phyloP scores from a whole-genome alignment of 2,113 vertebrate genomes.

The Damaliscus lunatus region DNA sequence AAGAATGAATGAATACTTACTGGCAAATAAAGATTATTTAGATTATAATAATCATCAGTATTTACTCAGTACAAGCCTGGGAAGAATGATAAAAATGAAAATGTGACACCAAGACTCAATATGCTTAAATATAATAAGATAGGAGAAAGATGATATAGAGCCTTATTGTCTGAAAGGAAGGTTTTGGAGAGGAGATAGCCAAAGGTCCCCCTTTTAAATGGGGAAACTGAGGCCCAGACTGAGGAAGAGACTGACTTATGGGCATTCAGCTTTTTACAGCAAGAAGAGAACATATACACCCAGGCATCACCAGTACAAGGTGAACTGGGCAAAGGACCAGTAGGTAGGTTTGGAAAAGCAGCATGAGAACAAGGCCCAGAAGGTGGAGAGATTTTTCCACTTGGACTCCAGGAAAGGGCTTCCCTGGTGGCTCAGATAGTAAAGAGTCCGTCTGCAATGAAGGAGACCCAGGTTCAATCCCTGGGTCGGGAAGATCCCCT shows the following conservation, averaged over 20 bases:
- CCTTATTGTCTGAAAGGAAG: neutral
- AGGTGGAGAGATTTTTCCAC: neutral
- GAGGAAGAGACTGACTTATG: neutral
- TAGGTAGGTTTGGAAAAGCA: neutral
- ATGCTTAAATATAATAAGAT: neutral
- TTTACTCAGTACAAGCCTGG: neutral
- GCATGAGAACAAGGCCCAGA: neutral
- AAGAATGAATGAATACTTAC: neutral
- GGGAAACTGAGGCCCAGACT: neutral
- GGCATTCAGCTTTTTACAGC: neutral
- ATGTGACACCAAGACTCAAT: neutral
- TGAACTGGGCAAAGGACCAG: neutral
- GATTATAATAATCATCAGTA: neutral
- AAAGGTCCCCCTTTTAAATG: neutral
- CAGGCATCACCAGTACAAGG: fast-evolving
- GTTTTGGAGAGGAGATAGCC: neutral
- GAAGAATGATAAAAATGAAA: neutral
- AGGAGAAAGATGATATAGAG: neutral
- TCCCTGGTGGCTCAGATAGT: neutral
- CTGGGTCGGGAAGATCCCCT: neutral
- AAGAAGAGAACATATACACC: neutral
- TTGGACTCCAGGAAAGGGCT: neutral
- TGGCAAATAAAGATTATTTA: neutral
- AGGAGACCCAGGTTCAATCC: neutral
- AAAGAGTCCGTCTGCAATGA: neutral